Evolutionary conservation across 2,797 vertebrate species (phyloP), one percentile per base, ranked within the genome.

Genomic region (Euthynnus affinis): DNA sequence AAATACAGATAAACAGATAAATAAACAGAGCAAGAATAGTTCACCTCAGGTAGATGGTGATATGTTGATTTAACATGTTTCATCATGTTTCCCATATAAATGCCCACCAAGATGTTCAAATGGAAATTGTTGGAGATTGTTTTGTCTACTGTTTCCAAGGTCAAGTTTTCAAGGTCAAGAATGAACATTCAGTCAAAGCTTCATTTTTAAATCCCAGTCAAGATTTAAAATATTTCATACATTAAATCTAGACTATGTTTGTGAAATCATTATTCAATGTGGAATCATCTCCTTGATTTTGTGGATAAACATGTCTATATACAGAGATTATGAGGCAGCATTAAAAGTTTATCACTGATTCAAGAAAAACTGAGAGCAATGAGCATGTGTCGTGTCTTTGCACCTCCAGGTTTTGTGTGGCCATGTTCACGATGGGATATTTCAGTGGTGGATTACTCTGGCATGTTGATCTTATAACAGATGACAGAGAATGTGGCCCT

Each of bases 381-480:
- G 1, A 68, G 4, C 66, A 65, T 14, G 62, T 63, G 69, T 71
- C 1, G 20, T 62, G 75, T 74, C 53, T 77, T 74, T 81, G 65
- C 64, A 51, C 82, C 72, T 61, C n/a, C 0, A 42, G 52, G 72
- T 76, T 81, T 58, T 80, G 66, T 78, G 71, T 73, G 74, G 79
- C 73, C 83, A 74, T 81, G 78, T 80, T 88, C 64, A 63, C n/a
- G 32, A 74, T 72, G 76, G 75, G 87, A 85, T 90, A 91, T 91
- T 92, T 91, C 80, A 82, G 91, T 84, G 74, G 37, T 60, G 82
- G 89, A 91, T 93, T 90, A 93, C 76, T 56, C 60, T 25, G 87
- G 89, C 77, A 94, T 87, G 90, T 90, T 82, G 82, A 90, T 89
- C 88, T 92, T 71, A 32, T 68, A 88, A 76, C 86, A 88, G 61